Conservation (phyloP, 2,797 vertebrate genomes). For the Rhynchonycteris naso region DNA sequence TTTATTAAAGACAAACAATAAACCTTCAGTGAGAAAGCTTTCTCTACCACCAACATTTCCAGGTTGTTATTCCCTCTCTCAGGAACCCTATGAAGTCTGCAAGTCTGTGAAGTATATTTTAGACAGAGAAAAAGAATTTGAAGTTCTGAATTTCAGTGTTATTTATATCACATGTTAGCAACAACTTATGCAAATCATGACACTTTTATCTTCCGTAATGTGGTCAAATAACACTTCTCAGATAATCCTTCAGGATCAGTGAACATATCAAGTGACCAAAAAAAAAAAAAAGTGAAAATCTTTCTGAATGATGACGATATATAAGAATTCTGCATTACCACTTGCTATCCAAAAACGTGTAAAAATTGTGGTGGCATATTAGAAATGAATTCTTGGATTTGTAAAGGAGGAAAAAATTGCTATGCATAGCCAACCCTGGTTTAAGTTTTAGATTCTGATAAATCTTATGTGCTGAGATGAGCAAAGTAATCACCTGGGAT, state of each 20-base stretch:
- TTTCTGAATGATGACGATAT: background rate
- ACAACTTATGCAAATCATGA: background rate
- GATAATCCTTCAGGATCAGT: background rate
- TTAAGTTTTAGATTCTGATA: background rate
- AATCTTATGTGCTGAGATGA: background rate
- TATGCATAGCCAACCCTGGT: background rate
- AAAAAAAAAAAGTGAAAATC: background rate
- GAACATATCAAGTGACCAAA: background rate
- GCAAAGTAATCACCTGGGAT: background rate
- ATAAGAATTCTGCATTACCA: background rate
- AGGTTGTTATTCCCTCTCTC: background rate
- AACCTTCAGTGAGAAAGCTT: background rate
- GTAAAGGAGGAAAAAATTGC: background rate
- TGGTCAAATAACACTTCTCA: background rate
- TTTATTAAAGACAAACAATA: background rate
- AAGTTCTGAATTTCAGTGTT: background rate
- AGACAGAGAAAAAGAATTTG: background rate
- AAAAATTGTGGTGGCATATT: background rate
- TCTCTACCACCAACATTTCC: background rate
- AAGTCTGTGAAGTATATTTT: background rate
- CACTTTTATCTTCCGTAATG: background rate
- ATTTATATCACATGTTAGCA: background rate
- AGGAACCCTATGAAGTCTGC: background rate
- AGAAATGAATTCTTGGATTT: background rate
- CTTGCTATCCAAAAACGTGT: background rate